A percentile compares a stretch with the other conserved stretches of the same genome.
These are phyloP conservation scores for Uria lomvia DNA, from an alignment of 2,113 vertebrate genomes.

Conservation along the genomic window DNA sequence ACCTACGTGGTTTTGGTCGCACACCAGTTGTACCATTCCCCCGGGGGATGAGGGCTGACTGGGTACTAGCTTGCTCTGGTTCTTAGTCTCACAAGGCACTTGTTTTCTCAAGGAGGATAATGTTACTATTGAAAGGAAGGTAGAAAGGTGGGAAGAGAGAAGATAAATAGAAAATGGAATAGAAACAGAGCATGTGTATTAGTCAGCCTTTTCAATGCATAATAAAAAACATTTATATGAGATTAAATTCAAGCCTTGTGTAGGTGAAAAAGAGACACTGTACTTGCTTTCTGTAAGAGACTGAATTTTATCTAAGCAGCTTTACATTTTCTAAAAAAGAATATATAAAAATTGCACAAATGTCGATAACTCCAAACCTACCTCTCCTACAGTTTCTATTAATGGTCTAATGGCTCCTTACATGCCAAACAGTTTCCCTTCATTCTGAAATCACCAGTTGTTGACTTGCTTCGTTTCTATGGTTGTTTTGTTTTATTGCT, in stretches of 20 bases:
- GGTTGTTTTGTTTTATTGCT: neutral
- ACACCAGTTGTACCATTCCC: neutral
- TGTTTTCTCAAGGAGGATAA: neutral
- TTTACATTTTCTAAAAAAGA: neutral
- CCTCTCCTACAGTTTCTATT: neutral
- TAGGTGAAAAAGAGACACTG: neutral
- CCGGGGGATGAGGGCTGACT: neutral
- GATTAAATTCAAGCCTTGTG: slow-evolving; percentile 16
- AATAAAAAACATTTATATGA: slow-evolving; percentile 23
- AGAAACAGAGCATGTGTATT: neutral
- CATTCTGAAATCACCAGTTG: neutral
- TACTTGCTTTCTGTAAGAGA: neutral
- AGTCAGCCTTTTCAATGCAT: slow-evolving; percentile 31
- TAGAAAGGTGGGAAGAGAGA: neutral
- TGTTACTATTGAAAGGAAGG: neutral
- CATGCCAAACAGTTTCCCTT: neutral
- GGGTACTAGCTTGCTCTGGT: neutral
- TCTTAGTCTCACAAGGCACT: neutral
- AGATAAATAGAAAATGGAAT: neutral
- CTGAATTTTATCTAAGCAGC: neutral
- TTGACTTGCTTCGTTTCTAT: neutral
- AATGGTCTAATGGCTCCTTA: neutral
- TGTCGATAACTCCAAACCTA: neutral
- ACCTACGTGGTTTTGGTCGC: neutral
- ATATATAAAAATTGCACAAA: neutral